Conservation (phyloP, 2,888 invertebrate species). For the Tholera decimalis region DNA sequence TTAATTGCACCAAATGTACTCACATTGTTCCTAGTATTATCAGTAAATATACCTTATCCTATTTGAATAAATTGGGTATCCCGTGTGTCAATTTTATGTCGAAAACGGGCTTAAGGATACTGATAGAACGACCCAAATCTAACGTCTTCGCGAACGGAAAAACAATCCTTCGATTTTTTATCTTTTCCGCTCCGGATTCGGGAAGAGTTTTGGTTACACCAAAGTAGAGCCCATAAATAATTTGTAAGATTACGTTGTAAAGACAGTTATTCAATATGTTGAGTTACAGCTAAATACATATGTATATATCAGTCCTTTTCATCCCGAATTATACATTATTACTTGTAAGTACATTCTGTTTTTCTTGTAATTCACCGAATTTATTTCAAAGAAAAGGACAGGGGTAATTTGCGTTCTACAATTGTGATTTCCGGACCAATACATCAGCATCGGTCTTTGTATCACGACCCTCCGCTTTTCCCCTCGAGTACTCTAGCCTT, state of each 20-base stretch:
- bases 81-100: constrained; percentile 64
- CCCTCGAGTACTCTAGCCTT: constrained; percentile 61
- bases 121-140: constrained; percentile 59
- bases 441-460: constrained; percentile 64
- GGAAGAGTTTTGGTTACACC: constrained; percentile 14
- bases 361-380: constrained; percentile 61
- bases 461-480: constrained; percentile 63
- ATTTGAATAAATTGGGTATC: constrained; percentile 65
- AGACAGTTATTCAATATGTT: constrained; percentile 19
- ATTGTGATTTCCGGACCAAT: constrained; percentile 68
- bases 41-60: constrained; percentile 52
- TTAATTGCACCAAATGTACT: constrained; percentile 37
- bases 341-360: constrained; percentile 21
- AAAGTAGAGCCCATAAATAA: constrained; percentile 6
- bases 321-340: constrained; percentile 3
- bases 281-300: constrained; percentile 4
- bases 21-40: constrained; percentile 14
- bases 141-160: constrained; percentile 35
- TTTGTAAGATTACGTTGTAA: constrained; percentile 9
- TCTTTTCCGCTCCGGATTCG: constrained; percentile 30
- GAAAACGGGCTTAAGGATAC: constrained; percentile 58
- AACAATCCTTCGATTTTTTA: constrained; percentile 47
- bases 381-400: constrained; percentile 59
- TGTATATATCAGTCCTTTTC: constrained; percentile 8
- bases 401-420: constrained; percentile 65